These are phyloP conservation scores for Glyptemys insculpta DNA, from an alignment of 2,797 vertebrate genomes.

Conservation along the genomic window DNA sequence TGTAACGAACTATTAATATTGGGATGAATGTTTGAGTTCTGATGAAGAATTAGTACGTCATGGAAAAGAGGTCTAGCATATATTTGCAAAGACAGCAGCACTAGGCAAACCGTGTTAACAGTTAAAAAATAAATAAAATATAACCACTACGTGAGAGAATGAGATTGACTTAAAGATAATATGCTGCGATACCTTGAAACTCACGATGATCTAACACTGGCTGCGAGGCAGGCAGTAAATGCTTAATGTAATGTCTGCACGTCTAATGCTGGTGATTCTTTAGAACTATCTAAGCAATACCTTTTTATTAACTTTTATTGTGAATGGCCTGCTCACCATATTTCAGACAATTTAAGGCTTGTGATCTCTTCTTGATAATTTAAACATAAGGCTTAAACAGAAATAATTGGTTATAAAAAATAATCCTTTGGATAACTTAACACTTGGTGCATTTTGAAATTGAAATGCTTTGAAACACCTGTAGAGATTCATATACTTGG, in stretches of 20 bases:
- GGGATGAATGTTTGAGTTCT: not conserved
- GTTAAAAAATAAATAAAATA: not conserved
- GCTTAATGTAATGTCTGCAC: not conserved
- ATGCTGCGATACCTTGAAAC: not conserved
- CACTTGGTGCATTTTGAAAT: not conserved
- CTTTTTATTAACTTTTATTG: not conserved
- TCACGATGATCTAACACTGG: not conserved
- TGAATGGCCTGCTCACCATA: not conserved
- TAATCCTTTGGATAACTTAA: not conserved
- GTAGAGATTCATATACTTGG: not conserved
- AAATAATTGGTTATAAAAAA: not conserved
- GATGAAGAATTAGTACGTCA: not conserved
- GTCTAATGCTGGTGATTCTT: not conserved
- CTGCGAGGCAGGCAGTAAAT: not conserved
- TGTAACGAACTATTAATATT: not conserved
- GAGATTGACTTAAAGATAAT: not conserved
- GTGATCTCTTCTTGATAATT: not conserved
- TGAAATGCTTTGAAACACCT: not conserved
- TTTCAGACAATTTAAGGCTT: not conserved
- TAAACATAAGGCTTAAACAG: not conserved
- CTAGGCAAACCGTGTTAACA: not conserved
- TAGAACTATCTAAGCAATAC: not conserved
- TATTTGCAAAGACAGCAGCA: not conserved
- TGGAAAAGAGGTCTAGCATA: rapidly evolving
- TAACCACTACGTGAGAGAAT: not conserved